Conservation (phyloP, 1,140 invertebrate species). For the Drosophila auraria region DNA sequence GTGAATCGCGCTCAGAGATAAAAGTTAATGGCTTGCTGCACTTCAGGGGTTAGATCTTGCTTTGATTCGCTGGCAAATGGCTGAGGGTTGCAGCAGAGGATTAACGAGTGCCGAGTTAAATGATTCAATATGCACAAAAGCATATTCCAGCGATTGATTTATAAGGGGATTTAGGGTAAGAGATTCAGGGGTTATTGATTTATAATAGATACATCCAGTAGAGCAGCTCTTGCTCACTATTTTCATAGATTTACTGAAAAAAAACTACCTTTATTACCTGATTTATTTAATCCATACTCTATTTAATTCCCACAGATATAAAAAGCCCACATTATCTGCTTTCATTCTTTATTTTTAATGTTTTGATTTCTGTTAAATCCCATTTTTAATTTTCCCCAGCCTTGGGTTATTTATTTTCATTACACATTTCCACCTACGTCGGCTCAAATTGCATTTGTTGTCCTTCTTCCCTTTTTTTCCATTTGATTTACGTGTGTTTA, state of each 20-base stretch:
- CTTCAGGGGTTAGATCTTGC: slow-evolving; percentile 66
- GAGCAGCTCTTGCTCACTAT: background rate
- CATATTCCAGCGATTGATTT: slow-evolving; percentile 3
- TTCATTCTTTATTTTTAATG: slow-evolving; percentile 55
- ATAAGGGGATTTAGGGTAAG: background rate
- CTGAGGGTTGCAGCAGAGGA: slow-evolving; percentile 15
- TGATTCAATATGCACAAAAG: slow-evolving; percentile 38
- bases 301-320: slow-evolving; percentile 4
- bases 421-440: slow-evolving; percentile 33
- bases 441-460: slow-evolving; percentile 23
- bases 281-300: background rate
- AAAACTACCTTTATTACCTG: background rate
- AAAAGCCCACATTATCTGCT: slow-evolving; percentile 8
- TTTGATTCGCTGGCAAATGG: slow-evolving; percentile 71
- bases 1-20: slow-evolving; percentile 53
- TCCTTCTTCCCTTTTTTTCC: slow-evolving; percentile 6
- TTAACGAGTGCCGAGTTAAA: slow-evolving; percentile 2
- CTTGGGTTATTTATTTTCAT: slow-evolving; percentile 50
- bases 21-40: slow-evolving; percentile 71
- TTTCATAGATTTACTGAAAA: background rate
- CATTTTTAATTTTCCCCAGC: slow-evolving; percentile 34
- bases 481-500: slow-evolving; percentile 38
- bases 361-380: slow-evolving; percentile 43
- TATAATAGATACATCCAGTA: background rate
- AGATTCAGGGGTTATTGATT: background rate